phyloP scores from a whole-genome alignment of 1,140 invertebrate species.

The Sitophilus oryzae region DNA sequence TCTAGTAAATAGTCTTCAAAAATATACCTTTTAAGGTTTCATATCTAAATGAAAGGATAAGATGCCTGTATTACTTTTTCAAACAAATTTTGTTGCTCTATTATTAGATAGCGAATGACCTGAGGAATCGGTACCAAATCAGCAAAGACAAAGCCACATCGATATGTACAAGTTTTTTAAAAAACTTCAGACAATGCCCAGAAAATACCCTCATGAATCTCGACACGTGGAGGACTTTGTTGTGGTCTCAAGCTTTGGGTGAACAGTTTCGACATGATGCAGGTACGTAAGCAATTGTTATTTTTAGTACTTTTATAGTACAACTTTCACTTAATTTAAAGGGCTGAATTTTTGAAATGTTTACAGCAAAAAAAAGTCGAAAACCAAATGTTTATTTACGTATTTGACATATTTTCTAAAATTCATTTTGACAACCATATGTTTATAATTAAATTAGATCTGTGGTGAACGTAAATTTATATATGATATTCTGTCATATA shows the following conservation, averaged over 20 bases:
- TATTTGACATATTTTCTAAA: too few species aligned
- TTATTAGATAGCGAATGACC: slow-evolving; percentile 10
- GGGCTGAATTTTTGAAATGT: too few species aligned
- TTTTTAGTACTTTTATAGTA: too few species aligned
- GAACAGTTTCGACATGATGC: slow-evolving; percentile 63
- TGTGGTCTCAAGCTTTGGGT: slow-evolving; percentile 73
- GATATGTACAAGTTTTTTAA: slow-evolving; percentile 59
- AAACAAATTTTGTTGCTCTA: background rate
- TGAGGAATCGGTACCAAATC: slow-evolving; percentile 10
- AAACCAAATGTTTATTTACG: too few species aligned
- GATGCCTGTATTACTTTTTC: background rate
- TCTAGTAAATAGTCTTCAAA: too few species aligned
- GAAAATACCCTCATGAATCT: slow-evolving; percentile 64
- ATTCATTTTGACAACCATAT: too few species aligned
- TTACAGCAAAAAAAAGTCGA: too few species aligned
- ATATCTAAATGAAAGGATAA: slow-evolving; percentile 3
- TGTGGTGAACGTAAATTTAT: too few species aligned
- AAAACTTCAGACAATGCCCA: slow-evolving; percentile 69
- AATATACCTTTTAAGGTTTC: background rate
- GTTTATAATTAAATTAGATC: too few species aligned
- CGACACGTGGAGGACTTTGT: slow-evolving; percentile 65
- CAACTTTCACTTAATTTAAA: too few species aligned
- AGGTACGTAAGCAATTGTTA: too few species aligned
- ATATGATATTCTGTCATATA: too few species aligned
- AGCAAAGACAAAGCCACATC: slow-evolving; percentile 44